Evolutionary conservation across 2,888 invertebrate genomes (phyloP), one percentile per base, ranked within the genome.

Genomic region (Trissolcus brochymenae): DNA sequence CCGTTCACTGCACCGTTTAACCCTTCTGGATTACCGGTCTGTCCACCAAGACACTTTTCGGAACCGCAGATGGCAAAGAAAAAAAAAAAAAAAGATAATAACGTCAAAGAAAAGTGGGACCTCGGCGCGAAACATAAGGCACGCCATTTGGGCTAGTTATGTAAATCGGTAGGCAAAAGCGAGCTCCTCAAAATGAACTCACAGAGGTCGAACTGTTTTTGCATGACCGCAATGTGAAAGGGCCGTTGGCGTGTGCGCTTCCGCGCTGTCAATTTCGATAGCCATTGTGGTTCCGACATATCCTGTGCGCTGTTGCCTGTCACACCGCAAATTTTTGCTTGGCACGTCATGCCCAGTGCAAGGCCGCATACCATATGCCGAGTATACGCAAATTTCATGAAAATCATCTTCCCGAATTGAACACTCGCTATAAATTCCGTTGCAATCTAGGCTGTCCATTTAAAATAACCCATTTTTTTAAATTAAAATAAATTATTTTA

Each of bases 281-380:
- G 81, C 81, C 81, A 81, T 82, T 82, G 82, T 72, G 82, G 82
- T 82, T 80, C 80, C 73, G 59, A 49, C 75, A 71, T 74, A 72
- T 79, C 71, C 79, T 71, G 79, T 59, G 51, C 49, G 25, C 56
- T 71, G 67, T 71, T 76, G 54, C 73, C 78, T 70, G 62, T 76
- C 66, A 64, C 53, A 72, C 74, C 74, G 72, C 74, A 75, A 78
- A 76, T 67, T 78, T 66, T 78, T 49, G 77, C 70, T 78, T 59
- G 50, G 75, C 79, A 70, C 72, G 80, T 76, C 78, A 80, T 73
- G 76, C 75, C 53, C 43, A 74, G 55, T 71, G 67, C 78, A 80
- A 80, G 79, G 77, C 80, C 79, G 80, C 79, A 80, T 79, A 76
- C 80, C 80, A 77, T 79, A 76, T 80, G 80, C 59, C 70, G 66